Percentiles rank a stretch among this genome's conserved stretches.
phyloP scores from a whole-genome alignment of 1,140 invertebrate genomes.

The Sesamia nonagrioides region DNA sequence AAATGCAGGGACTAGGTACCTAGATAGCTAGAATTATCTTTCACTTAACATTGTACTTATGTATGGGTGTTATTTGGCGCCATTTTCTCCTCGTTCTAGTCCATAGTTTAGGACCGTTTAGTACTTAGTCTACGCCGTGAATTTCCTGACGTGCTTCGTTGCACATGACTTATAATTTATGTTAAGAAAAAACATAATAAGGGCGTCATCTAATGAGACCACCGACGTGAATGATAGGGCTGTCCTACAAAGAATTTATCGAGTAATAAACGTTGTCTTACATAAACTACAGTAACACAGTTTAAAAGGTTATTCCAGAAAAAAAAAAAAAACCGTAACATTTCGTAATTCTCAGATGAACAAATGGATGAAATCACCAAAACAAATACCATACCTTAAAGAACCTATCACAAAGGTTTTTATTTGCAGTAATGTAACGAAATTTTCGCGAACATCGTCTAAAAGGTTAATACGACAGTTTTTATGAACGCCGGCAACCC shows the following conservation, averaged over 20 bases:
- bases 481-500: constrained; percentile 52
- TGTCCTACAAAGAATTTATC: background rate
- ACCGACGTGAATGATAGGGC: constrained; percentile 58
- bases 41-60: constrained; percentile 33
- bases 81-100: constrained; percentile 45
- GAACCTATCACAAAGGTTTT: background rate
- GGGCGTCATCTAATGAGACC: constrained; percentile 69
- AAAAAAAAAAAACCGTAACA: too few species aligned
- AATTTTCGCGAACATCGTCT: background rate
- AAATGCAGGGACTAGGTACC: background rate
- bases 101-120: constrained; percentile 47
- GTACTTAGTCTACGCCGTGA: constrained; percentile 24
- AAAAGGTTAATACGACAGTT: constrained; percentile 30
- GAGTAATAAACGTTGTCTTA: background rate
- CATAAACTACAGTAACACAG: background rate
- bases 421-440: background rate
- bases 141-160: constrained; percentile 47
- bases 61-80: constrained; percentile 30
- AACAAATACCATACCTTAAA: background rate
- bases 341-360: background rate
- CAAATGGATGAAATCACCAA: background rate
- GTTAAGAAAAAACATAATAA: constrained; percentile 59
- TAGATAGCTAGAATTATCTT: constrained; percentile 37
- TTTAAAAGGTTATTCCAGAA: background rate
- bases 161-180: constrained; percentile 63